phyloP scores from a whole-genome alignment of 2,888 invertebrate species.

The Helleia helle region DNA sequence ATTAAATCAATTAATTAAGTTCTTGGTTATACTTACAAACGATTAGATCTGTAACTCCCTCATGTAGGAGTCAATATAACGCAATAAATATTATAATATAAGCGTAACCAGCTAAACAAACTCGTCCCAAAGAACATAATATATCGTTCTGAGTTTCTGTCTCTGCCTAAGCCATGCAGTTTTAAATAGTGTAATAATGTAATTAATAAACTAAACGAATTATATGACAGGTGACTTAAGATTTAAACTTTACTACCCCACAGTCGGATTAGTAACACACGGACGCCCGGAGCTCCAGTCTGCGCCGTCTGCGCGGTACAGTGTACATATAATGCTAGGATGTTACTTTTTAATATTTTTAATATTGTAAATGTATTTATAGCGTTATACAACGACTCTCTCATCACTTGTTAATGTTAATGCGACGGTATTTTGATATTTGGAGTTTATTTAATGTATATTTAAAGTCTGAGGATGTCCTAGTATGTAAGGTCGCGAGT shows the following conservation, averaged over 20 bases:
- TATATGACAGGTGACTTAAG: conserved; percentile 48
- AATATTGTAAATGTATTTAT: conserved; percentile 24
- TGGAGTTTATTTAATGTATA: conserved; percentile 41
- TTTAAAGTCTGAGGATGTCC: conserved; percentile 25
- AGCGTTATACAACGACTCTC: conserved; percentile 49
- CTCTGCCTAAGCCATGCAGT: conserved; percentile 12
- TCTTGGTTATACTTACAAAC: no score
- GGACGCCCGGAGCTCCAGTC: conserved; percentile 32
- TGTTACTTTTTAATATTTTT: conserved; percentile 35
- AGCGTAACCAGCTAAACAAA: no score
- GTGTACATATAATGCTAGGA: conserved; percentile 27
- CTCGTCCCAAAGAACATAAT: no score
- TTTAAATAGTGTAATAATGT: conserved; percentile 12
- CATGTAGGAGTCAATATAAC: no score
- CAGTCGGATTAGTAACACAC: not conserved
- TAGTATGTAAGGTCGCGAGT: conserved; percentile 21
- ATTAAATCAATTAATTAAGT: no score
- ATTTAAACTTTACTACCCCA: conserved; percentile 29
- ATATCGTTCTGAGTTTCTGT: not conserved
- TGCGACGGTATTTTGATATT: conserved; percentile 54
- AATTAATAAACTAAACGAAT: conserved; percentile 49
- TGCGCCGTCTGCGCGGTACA: conserved; percentile 22
- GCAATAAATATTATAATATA: no score
- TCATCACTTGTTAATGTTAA: conserved; percentile 13
- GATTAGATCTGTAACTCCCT: no score